Conservation (phyloP, 2,888 invertebrate genomes). For the Ochropacha duplaris region DNA sequence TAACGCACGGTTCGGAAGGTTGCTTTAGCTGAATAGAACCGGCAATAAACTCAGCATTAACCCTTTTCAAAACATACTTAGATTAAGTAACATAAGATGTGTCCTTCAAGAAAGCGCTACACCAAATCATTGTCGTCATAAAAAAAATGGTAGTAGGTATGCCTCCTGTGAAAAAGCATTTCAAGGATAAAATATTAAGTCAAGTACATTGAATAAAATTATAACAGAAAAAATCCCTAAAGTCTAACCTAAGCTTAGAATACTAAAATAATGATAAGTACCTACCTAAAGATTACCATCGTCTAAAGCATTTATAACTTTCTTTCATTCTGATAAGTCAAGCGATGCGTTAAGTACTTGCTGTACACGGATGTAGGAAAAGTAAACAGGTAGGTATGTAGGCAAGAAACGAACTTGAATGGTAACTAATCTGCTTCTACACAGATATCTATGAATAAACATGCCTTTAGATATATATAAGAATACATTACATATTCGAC, state of each 20-base stretch:
- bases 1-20: too few relatives aligned
- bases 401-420: not conserved
- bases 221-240: not conserved
- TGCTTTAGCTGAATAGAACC: too few relatives aligned
- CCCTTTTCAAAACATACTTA: too few relatives aligned
- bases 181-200: too few relatives aligned
- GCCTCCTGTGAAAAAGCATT: too few relatives aligned
- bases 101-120: too few relatives aligned
- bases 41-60: too few relatives aligned
- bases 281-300: not conserved
- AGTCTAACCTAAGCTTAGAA: not conserved
- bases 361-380: not conserved
- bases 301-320: not conserved
- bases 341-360: not conserved
- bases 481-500: too few relatives aligned
- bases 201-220: not conserved
- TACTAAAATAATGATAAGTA: not conserved
- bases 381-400: slow-evolving; percentile 1
- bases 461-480: not conserved
- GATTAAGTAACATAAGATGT: too few relatives aligned
- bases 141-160: too few relatives aligned
- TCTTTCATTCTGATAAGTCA: not conserved
- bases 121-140: too few relatives aligned
- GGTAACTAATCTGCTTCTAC: not conserved
- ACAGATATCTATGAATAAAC: not conserved